phyloP scores from a whole-genome alignment of 1,140 invertebrate genomes.

The Heliothis subflexa region DNA sequence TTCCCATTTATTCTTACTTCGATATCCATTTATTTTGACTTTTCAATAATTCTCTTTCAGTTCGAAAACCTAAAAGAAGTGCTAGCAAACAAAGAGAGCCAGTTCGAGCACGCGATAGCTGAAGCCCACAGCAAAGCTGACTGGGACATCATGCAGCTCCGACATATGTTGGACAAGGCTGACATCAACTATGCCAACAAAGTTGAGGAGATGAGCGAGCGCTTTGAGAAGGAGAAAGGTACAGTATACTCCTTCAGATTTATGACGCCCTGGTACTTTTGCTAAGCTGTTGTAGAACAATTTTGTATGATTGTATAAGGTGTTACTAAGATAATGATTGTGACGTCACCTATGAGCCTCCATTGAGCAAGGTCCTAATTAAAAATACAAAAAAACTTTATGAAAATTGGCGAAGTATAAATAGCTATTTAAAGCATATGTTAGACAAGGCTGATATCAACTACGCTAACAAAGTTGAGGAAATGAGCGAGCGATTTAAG shows the following conservation, averaged over 20 bases:
- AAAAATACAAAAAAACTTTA: no score
- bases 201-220: constrained; percentile 74
- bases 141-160: constrained; percentile 82
- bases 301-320: no score
- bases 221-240: constrained; percentile 81
- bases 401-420: no score
- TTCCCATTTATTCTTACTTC: no score
- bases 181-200: constrained; percentile 82
- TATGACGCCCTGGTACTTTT: background rate
- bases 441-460: constrained; percentile 82
- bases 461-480: constrained; percentile 80
- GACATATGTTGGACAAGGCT: constrained; percentile 80
- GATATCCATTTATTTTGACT: no score
- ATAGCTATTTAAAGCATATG: no score
- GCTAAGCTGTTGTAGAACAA: no score
- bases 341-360: no score
- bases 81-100: constrained; percentile 74
- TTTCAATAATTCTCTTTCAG: constrained; percentile 55
- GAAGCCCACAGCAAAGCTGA: constrained; percentile 81
- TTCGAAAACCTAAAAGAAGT: constrained; percentile 81
- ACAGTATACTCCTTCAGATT: background rate
- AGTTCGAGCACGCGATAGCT: constrained; percentile 73
- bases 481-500: constrained; percentile 74
- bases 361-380: no score
- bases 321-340: no score